Evolutionary conservation across 2,113 vertebrate genomes (phyloP), one percentile per base, ranked within the genome.

Genomic region (Sorex araneus): DNA sequence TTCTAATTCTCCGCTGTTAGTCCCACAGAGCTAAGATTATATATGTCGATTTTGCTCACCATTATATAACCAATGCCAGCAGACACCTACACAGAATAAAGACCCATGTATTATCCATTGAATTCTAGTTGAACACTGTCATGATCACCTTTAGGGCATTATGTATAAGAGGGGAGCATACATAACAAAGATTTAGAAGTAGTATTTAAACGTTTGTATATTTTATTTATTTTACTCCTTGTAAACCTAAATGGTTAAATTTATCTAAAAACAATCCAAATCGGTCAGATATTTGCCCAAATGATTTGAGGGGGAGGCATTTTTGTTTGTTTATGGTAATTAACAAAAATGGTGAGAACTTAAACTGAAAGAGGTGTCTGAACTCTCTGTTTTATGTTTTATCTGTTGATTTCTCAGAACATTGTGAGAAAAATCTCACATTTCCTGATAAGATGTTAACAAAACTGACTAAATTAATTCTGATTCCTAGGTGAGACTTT

Each of bases 151-250:
- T 12, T 66, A 66, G 64, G 11, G 27, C 27, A 30, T 66, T 66
- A 16, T 66, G 27, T 60, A 78, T n/a, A 67, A 79, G 34, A 47
- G 34, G 25, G 12, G 11, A 36, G 8, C 0, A 1, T 40, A 50
- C n/a, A 71, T 23, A 80, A 76, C 63, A 47, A 64, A 80, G 9
- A 2, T 54, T 75, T 43, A 70, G 4, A 77, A 81, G 50, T 11
- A 76, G 1, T 80, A 75, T 75, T 79, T 67, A 18, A 74, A 79
- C 28, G 4, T 60, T 70, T 73, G 18, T 50, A 9, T 4, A 28
- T 74, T 87, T 91, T 69, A 54, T 66, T 77, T 57, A n/a, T 73
- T 82, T 71, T 80, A 11, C 3, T 94, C 2, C 60, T 92, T 76
- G 15, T 73, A 92, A 85, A 66, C 23, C 2, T 36, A 93, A 80